Evolutionary conservation across 2,888 invertebrate species (phyloP).

Genomic region (Leptinotarsa tumamoca): DNA sequence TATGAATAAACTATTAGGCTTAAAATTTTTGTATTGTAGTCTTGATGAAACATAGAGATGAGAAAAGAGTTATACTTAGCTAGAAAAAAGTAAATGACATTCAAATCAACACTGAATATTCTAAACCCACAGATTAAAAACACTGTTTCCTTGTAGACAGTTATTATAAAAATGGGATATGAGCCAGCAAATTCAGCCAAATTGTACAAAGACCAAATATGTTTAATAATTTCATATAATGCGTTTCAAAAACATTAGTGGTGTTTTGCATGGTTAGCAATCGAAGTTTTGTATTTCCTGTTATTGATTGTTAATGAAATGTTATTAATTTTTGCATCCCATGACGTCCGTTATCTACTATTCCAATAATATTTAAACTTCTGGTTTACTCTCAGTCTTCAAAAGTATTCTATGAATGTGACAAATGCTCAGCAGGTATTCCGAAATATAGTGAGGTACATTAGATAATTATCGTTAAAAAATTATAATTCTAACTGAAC

Average conservation of each 20-base stretch:
- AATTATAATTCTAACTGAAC: neutral
- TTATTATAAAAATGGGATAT: neutral
- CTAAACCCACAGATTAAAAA: neutral
- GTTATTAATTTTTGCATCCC: neutral
- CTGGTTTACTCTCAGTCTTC: neutral
- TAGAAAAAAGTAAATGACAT: neutral
- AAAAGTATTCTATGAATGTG: neutral
- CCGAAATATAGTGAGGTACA: neutral
- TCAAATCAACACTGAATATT: neutral
- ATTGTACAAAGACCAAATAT: slow-evolving; percentile 11
- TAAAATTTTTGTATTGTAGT: too few relatives aligned
- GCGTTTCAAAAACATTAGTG: neutral
- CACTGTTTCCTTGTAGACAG: neutral
- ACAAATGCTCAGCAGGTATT: neutral
- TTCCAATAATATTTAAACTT: neutral
- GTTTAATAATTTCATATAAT: neutral
- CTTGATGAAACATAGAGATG: too few relatives aligned
- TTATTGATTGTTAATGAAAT: neutral
- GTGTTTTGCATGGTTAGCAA: neutral
- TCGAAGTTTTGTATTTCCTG: slow-evolving; percentile 1
- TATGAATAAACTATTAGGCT: too few relatives aligned
- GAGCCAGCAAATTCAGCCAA: slow-evolving; percentile 15
- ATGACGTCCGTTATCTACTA: too few relatives aligned
- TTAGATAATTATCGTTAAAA: neutral
- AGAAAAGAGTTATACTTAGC: too few relatives aligned